phyloP scores from a whole-genome alignment of 92 coral and sea anemone genomes.

The Phenganax subtilis region DNA sequence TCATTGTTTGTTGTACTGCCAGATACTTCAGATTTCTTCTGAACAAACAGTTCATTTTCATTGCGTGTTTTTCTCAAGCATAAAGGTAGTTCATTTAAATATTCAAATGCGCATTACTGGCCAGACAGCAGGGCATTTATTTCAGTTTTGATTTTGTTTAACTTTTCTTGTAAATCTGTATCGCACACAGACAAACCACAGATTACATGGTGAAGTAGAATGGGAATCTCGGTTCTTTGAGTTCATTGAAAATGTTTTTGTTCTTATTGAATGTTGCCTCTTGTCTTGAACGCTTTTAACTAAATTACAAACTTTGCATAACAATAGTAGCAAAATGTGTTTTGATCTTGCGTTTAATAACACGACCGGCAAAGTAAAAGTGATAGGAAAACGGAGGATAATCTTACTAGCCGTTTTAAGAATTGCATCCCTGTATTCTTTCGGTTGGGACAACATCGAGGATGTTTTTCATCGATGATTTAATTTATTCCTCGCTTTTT shows the following conservation, averaged over 20 bases:
- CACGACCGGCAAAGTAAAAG: constrained; percentile 50
- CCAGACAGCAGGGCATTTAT: constrained; percentile 19
- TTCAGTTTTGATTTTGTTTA: constrained; percentile 17
- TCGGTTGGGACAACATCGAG: background rate
- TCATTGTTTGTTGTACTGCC: constrained; percentile 1
- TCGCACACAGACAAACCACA: background rate
- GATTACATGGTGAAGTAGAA: background rate
- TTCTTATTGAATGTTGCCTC: constrained; percentile 78
- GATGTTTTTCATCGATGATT: constrained; percentile 25
- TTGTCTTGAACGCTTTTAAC: constrained; percentile 95
- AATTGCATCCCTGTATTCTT: constrained; percentile 41
- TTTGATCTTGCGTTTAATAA: constrained; percentile 91
- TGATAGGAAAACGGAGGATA: constrained; percentile 51
- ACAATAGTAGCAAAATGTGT: constrained; percentile 77
- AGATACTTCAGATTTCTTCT: constrained; percentile 18
- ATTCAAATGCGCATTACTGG: constrained; percentile 15
- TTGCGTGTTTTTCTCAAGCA: background rate
- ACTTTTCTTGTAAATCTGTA: background rate
- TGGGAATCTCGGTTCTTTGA: background rate
- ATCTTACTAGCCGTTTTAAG: constrained; percentile 40
- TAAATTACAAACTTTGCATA: constrained; percentile 99
- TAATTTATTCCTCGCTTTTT: constrained; percentile 38
- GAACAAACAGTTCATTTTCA: constrained; percentile 1
- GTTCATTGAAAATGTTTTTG: constrained; percentile 56
- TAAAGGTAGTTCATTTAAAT: constrained; percentile 23